Conservation (phyloP, 2,888 invertebrate species). For the Geophilus truncorum region DNA sequence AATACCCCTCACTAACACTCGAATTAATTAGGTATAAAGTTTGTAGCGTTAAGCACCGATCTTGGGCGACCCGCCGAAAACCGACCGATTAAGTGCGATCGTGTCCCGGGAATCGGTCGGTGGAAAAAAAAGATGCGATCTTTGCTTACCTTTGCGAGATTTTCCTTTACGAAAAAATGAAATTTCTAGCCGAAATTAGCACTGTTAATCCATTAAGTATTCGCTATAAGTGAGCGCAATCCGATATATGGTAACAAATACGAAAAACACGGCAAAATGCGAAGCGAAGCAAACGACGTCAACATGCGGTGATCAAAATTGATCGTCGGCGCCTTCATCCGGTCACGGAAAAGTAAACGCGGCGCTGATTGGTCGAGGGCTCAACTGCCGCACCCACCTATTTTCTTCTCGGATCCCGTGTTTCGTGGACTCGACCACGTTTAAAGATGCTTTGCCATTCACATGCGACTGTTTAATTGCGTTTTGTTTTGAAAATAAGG, state of each 20-base stretch:
- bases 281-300: neutral
- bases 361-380: neutral
- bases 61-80: neutral
- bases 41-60: neutral
- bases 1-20: neutral
- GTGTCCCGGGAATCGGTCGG: no score
- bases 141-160: neutral
- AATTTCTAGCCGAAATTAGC: neutral
- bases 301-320: constrained; percentile 11
- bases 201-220: neutral
- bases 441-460: neutral
- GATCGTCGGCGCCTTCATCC: constrained; percentile 23
- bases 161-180: neutral
- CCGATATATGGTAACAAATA: neutral
- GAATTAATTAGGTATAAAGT: neutral
- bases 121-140: neutral
- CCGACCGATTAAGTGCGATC: no score
- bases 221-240: neutral
- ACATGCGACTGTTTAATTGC: neutral
- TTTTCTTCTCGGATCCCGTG: neutral
- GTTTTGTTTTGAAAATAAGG: neutral
- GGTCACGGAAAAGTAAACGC: constrained; percentile 19
- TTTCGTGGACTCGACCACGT: neutral
- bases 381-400: neutral
- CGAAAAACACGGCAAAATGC: neutral